Evolutionary conservation across 2,888 invertebrate genomes (phyloP), one percentile per base, ranked within the genome.

Genomic region (Sesia apiformis): DNA sequence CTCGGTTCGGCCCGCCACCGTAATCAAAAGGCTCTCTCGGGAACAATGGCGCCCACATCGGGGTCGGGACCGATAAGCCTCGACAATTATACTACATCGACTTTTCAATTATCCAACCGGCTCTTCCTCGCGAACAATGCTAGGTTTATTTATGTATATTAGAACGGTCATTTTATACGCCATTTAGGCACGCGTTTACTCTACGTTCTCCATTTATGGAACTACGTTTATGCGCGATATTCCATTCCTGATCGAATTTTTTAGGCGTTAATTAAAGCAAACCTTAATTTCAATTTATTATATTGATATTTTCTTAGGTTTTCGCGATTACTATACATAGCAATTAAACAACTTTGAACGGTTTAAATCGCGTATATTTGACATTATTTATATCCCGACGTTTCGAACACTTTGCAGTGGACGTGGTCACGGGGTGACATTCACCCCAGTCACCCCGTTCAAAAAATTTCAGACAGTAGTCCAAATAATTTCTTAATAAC

Each of bases 81-180:
- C 85, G 78, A 84, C 88, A 88, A 88, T 89, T 89, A 89, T 87
- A 86, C 86, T 84, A 87, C 88, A 89, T 87, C 85, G 86, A 89
- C 87, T 89, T 89, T 88, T 88, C 88, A 89, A 89, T 89, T 89
- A 89, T 82, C 84, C 85, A 75, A 76, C 78, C 76, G 77, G 74
- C 79, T 83, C 84, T 76, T 79, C 80, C 77, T 70, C 78, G 72
- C 76, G 75, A 83, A 88, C 86, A 88, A 87, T 84, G 79, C 86
- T 80, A 76, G 78, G 76, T 81, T 85, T 86, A 86, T 88, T 86
- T 88, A 81, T 83, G 82, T 84, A 81, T 85, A 86, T 87, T 84
- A 87, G 84, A 79, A 74, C 80, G 83, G 86, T 84, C 84, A 87
- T 84, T 84, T 84, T 78, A 79, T 78, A 75, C 74, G 72, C 75